phyloP scores from a whole-genome alignment of 1,140 invertebrate genomes.

The Drosophila dunni region DNA sequence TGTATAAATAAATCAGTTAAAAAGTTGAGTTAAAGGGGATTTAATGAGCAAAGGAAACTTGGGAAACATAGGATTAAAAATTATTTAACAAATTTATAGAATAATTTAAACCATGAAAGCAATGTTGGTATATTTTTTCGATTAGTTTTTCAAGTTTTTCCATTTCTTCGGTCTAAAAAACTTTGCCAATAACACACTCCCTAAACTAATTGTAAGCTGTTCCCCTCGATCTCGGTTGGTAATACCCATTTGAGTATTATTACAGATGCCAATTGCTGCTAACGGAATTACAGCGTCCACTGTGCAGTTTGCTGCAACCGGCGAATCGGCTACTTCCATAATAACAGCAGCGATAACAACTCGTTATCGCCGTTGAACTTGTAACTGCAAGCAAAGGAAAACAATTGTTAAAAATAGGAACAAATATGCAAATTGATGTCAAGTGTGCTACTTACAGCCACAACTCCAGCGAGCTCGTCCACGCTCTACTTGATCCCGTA shows the following conservation, averaged over 20 bases:
- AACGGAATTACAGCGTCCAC: slow-evolving; percentile 32
- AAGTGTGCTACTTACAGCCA: slow-evolving; percentile 33
- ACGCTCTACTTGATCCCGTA: slow-evolving; percentile 41
- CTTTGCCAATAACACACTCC: not conserved
- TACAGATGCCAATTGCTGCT: not conserved
- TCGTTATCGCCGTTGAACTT: slow-evolving; percentile 1
- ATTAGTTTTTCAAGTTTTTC: not conserved
- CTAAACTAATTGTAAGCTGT: not conserved
- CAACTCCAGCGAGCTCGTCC: slow-evolving; percentile 6
- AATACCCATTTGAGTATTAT: slow-evolving; percentile 1
- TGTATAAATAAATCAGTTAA: slow-evolving; percentile 4
- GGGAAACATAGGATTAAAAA: too few species aligned
- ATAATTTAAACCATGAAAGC: too few species aligned
- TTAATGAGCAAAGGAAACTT: too few species aligned
- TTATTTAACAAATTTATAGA: too few species aligned
- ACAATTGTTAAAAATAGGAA: not conserved
- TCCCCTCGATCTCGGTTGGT: not conserved
- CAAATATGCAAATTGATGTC: not conserved
- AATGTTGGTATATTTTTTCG: too few species aligned
- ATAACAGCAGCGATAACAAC: slow-evolving; percentile 70
- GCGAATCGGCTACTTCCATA: slow-evolving; percentile 43
- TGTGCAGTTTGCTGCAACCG: slow-evolving; percentile 59
- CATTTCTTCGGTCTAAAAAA: not conserved
- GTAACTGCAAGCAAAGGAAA: slow-evolving; percentile 28
- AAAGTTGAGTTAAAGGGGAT: not conserved